Conservation (phyloP, 2,797 vertebrate genomes). For the Catamblyrhynchus diadema region DNA sequence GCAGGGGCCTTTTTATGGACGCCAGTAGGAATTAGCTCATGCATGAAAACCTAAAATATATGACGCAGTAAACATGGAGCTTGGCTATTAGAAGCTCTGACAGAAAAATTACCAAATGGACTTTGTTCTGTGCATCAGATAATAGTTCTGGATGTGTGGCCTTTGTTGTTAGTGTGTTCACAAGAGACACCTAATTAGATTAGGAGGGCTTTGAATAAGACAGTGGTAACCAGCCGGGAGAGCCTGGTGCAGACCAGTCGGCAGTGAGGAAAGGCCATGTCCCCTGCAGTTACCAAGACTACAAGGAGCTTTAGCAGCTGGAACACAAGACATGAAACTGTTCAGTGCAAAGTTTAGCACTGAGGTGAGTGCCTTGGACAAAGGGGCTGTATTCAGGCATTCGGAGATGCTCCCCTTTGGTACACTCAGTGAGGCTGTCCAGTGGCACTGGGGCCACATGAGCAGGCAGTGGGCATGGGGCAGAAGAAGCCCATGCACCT, state of each 20-base stretch:
- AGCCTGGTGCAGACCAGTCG: fast-evolving
- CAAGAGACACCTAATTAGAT: conserved; percentile 17
- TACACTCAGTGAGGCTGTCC: background rate
- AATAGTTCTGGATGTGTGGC: background rate
- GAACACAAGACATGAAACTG: background rate
- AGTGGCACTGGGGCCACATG: background rate
- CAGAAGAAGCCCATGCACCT: background rate
- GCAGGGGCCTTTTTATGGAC: conserved; percentile 12
- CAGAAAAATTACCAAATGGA: background rate
- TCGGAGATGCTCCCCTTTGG: background rate
- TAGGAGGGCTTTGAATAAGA: conserved; percentile 12
- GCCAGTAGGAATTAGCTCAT: background rate
- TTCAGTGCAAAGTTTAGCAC: background rate
- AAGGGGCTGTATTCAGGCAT: background rate
- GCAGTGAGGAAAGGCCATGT: background rate
- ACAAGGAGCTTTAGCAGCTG: background rate
- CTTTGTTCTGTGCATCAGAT: background rate
- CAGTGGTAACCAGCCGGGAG: background rate
- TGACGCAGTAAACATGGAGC: background rate
- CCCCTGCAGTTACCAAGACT: background rate
- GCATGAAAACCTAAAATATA: background rate
- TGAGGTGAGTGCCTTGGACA: background rate
- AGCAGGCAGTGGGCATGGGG: fast-evolving
- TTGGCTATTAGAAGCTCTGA: background rate
- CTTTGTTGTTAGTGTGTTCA: background rate